Conservation (phyloP, 1,140 invertebrate genomes). For the Saccostrea glomerata region DNA sequence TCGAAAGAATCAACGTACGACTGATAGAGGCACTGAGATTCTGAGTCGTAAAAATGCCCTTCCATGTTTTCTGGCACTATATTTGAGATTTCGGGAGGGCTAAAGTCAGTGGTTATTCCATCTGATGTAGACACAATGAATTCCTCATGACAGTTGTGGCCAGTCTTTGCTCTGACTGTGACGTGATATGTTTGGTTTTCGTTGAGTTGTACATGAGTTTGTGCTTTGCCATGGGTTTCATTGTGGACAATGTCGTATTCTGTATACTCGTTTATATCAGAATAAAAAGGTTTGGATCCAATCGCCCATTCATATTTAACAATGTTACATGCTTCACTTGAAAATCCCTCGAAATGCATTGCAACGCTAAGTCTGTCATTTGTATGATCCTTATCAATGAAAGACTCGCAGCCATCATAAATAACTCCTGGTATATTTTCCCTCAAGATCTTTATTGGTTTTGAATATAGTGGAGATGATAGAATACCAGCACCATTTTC, state of each 20-base stretch:
- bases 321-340: slow-evolving; percentile 62
- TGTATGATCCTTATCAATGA: slow-evolving; percentile 47
- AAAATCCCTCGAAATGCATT: slow-evolving; percentile 58
- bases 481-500: slow-evolving; percentile 57
- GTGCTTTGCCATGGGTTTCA: no score
- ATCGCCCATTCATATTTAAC: slow-evolving; percentile 61
- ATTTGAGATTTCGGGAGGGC: slow-evolving; percentile 41
- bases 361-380: neutral
- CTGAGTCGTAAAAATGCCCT: neutral
- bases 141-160: slow-evolving; percentile 36
- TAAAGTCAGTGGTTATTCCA: neutral
- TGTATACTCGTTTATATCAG: slow-evolving; percentile 53
- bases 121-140: no score
- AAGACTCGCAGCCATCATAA: slow-evolving; percentile 54
- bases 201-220: slow-evolving; percentile 45
- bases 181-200: slow-evolving; percentile 53
- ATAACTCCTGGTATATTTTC: slow-evolving; percentile 44
- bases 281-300: slow-evolving; percentile 50
- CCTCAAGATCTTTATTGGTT: slow-evolving; percentile 50
- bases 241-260: slow-evolving; percentile 41
- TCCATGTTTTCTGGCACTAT: slow-evolving; percentile 38
- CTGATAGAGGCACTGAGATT: neutral
- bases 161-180: slow-evolving; percentile 57
- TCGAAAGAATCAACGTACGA: slow-evolving; percentile 21
- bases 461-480: slow-evolving; percentile 46